Evolutionary conservation across 2,113 vertebrate species (phyloP), one percentile per base, ranked within the genome.

Genomic region (Pipra filicauda): DNA sequence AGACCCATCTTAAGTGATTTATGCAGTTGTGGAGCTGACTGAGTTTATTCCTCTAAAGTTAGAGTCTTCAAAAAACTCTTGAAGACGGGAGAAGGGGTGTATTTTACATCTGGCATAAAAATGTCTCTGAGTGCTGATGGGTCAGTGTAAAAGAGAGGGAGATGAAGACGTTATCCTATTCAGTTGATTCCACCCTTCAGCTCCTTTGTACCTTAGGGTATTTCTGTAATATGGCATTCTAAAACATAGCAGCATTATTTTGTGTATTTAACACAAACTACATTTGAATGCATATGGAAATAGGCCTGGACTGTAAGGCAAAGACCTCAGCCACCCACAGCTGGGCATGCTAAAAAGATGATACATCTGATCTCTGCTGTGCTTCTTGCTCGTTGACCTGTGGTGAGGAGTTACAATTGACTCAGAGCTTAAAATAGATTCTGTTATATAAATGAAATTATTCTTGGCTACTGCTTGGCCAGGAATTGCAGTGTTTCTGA

Each of bases 361-460:
- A 39, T 62, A 33, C n/a, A 46, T 81, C 44, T 86, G 41, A 31
- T 79, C 49, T 77, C 51, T 83, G 66, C 27, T 88, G 44, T 54
- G n/a, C 35, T 75, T 81, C 57, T 80, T 92, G 58, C 79, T 94
- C 41, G 7, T n/a, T 96, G 81, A 93, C 59, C 52, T 55, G 41
- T 83, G 74, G 31, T 80, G 72, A 94, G 46, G 62, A 90, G 69
- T 73, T 91, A 74, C 43, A 22, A 51, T 19, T 74, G 72, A 96
- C 41, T 93, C 91, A 93, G 65, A 93, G 44, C 84, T 91, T 81
- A 92, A 88, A 96, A 96, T 92, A 89, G 70, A 48, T 87, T 83
- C 48, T 84, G 37, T 91, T 95, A 70, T 20, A 87, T 92, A 97
- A 85, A 72, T 58, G 18, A 85, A 96, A 91, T 95, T 76, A 86